Percentiles rank a stretch among this genome's conserved stretches.
Evolutionary conservation across 2,797 vertebrate species (phyloP).

Genomic region (Amblyopsis hoosieri): DNA sequence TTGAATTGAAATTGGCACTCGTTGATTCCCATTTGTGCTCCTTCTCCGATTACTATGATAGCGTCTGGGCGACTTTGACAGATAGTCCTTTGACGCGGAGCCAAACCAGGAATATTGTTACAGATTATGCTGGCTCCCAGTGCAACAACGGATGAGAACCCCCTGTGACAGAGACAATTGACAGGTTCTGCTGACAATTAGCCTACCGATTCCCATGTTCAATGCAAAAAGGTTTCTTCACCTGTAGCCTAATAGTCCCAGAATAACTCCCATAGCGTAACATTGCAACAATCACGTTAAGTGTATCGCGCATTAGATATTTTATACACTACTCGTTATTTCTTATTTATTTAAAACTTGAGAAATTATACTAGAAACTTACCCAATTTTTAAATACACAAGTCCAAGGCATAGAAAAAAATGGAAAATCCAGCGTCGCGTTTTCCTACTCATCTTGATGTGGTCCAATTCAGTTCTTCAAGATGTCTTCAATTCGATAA

Average conservation of each 20-base stretch:
- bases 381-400: conserved; percentile 89
- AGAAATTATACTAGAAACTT: conserved; percentile 58
- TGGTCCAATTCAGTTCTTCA: conserved; percentile 4
- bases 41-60: conserved; percentile 97
- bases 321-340: not conserved
- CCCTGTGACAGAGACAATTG: conserved; percentile 68
- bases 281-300: too few species aligned
- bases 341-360: conserved; percentile 8
- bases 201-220: not conserved
- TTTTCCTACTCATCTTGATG: conserved; percentile 85
- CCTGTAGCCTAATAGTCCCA: too few species aligned
- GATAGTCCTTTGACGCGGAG: conserved; percentile 94
- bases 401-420: conserved; percentile 87
- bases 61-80: conserved; percentile 97
- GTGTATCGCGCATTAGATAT: not conserved
- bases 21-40: conserved; percentile 95
- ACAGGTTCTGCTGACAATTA: not conserved
- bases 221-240: not conserved
- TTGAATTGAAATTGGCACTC: conserved; percentile 98
- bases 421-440: conserved; percentile 88
- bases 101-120: conserved; percentile 96
- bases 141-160: conserved; percentile 93
- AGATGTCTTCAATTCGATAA: conserved; percentile 33
- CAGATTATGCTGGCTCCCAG: conserved; percentile 97
- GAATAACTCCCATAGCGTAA: too few species aligned